phyloP scores from a whole-genome alignment of 2,888 invertebrate species.

The Ctenicera cuprea region DNA sequence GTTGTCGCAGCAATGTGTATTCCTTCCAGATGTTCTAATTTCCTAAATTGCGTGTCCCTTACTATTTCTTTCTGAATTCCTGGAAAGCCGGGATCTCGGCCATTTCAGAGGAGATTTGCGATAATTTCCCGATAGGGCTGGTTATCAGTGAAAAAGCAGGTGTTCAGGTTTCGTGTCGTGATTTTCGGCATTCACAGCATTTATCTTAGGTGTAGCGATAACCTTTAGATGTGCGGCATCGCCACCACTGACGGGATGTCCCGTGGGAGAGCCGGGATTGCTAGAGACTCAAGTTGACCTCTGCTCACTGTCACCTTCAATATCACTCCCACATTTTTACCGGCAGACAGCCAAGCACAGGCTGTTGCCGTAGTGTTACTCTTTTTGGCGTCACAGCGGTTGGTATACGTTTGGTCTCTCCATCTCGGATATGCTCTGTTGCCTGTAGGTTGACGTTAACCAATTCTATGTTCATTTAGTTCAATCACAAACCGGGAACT shows the following conservation, averaged over 20 bases:
- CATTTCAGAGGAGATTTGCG: conserved; percentile 26
- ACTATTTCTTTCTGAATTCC: conserved; percentile 2
- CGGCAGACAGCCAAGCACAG: conserved; percentile 49
- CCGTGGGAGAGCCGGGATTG: conserved; percentile 59
- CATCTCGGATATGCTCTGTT: conserved; percentile 42
- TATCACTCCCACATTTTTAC: conserved; percentile 63
- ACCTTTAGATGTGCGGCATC: conserved; percentile 43
- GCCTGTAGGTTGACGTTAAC: conserved; percentile 65
- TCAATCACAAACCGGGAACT: conserved; percentile 69
- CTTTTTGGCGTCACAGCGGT: conserved; percentile 21
- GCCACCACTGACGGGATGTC: conserved; percentile 49
- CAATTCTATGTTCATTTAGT: conserved; percentile 71
- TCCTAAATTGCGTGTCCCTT: conserved; percentile 10
- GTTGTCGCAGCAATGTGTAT: too few relatives aligned
- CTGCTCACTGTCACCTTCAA: conserved; percentile 66
- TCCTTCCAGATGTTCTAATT: conserved; percentile 2
- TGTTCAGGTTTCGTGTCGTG: conserved; percentile 32
- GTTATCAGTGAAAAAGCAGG: conserved; percentile 32
- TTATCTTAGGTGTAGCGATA: conserved; percentile 45
- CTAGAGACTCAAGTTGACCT: conserved; percentile 65
- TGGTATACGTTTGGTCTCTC: conserved; percentile 18
- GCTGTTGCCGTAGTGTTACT: conserved; percentile 46
- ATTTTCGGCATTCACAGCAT: conserved; percentile 38
- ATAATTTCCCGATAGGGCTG: conserved; percentile 15
- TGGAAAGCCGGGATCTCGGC: not conserved